phyloP scores from a whole-genome alignment of 2,888 invertebrate species.

The Xestia xanthographa region DNA sequence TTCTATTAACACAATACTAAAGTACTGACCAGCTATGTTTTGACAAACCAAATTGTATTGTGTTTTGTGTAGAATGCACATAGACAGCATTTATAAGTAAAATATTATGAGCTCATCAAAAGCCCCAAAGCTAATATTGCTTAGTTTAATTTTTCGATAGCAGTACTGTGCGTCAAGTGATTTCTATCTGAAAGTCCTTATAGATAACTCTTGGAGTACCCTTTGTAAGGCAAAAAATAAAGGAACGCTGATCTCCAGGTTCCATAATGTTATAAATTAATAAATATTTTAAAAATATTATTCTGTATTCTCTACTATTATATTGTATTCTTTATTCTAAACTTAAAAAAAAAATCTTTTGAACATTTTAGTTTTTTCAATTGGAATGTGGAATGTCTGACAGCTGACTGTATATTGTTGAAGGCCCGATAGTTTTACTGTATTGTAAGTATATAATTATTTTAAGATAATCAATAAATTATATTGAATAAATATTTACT shows the following conservation, averaged over 20 bases:
- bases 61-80: not conserved
- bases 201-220: not conserved
- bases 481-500: slow-evolving; percentile 49
- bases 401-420: slow-evolving; percentile 31
- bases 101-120: not conserved
- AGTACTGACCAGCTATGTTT: not conserved
- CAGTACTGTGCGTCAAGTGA: not conserved
- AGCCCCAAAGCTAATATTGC: not conserved
- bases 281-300: slow-evolving; percentile 18
- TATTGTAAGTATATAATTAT: slow-evolving; percentile 66
- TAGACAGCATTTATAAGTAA: not conserved
- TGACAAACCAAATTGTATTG: not conserved
- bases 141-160: not conserved
- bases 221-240: not conserved
- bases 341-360: not conserved
- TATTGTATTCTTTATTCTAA: not conserved
- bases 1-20: not conserved
- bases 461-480: slow-evolving; percentile 67
- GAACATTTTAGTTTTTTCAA: slow-evolving; percentile 4
- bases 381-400: slow-evolving; percentile 19
- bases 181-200: not conserved
- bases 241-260: not conserved
- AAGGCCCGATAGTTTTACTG: slow-evolving; percentile 42
- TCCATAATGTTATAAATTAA: not conserved
- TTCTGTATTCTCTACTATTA: not conserved